Conservation (phyloP, 2,113 vertebrate genomes). For the Anseranas semipalmata region DNA sequence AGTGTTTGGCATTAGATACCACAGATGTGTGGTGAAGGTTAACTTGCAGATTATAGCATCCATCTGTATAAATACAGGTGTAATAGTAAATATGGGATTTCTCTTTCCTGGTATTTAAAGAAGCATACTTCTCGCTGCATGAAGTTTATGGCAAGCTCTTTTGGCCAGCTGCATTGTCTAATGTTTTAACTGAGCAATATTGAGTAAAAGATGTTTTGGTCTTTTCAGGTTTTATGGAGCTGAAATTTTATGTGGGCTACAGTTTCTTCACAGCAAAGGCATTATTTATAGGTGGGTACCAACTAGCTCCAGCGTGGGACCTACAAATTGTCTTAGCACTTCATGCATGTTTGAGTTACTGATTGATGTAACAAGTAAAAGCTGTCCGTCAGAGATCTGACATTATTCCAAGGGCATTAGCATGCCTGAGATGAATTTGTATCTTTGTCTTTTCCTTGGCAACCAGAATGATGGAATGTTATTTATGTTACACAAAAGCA, state of each 20-base stretch:
- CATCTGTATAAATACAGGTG: neutral
- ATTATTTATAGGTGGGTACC: slow-evolving; percentile 93
- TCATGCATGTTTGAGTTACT: neutral
- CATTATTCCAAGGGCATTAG: neutral
- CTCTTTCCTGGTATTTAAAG: neutral
- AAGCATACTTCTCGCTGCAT: neutral
- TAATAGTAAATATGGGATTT: neutral
- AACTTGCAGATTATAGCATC: neutral
- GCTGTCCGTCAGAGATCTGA: slow-evolving; percentile 10
- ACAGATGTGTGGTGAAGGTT: neutral
- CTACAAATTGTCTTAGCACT: neutral
- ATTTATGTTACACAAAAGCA: slow-evolving; percentile 23
- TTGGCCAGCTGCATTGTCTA: neutral
- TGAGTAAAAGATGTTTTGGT: neutral
- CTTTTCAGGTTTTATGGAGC: slow-evolving; percentile 91
- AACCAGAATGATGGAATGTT: neutral
- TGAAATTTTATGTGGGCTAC: slow-evolving; percentile 94
- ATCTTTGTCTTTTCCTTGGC: slow-evolving; percentile 13
- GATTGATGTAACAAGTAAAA: neutral
- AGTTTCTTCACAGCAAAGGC: slow-evolving; percentile 94
- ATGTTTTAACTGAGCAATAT: neutral
- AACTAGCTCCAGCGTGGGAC: neutral
- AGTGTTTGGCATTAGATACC: neutral
- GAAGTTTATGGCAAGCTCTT: neutral
- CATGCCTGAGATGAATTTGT: neutral